phyloP scores from a whole-genome alignment of 2,888 invertebrate genomes.

The Ochropacha duplaris region DNA sequence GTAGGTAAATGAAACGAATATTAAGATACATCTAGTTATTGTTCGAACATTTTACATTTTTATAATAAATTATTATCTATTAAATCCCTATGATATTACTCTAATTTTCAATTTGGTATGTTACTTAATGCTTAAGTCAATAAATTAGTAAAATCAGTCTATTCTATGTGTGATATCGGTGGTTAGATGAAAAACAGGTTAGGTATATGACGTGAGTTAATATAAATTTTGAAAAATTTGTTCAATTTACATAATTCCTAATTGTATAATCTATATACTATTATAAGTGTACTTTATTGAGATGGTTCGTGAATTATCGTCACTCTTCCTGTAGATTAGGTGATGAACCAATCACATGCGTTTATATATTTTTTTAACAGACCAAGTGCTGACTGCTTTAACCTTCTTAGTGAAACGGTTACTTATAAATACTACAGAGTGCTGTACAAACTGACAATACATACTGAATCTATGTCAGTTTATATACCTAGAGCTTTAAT shows the following conservation, averaged over 20 bases:
- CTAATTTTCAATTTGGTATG: conserved; percentile 68
- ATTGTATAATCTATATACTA: not conserved
- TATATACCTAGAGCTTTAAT: not conserved
- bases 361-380: not conserved
- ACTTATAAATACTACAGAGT: not conserved
- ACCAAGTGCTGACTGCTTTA: not conserved
- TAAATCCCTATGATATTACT: not conserved
- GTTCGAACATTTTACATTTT: not conserved
- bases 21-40: not conserved
- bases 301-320: not conserved
- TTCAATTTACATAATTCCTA: not conserved
- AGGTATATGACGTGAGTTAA: not conserved
- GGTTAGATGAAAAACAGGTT: conserved; percentile 51
- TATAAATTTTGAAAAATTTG: not conserved
- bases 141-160: conserved; percentile 74
- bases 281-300: not conserved
- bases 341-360: too few relatives aligned
- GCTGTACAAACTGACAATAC: not conserved
- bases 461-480: not conserved
- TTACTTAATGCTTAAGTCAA: conserved; percentile 57
- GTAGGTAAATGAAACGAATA: not conserved
- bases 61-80: not conserved
- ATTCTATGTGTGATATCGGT: conserved; percentile 64
- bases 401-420: not conserved
- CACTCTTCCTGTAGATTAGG: too few relatives aligned